Evolutionary conservation across 1,140 invertebrate species (phyloP).

Genomic region (Drosophila biarmipes): DNA sequence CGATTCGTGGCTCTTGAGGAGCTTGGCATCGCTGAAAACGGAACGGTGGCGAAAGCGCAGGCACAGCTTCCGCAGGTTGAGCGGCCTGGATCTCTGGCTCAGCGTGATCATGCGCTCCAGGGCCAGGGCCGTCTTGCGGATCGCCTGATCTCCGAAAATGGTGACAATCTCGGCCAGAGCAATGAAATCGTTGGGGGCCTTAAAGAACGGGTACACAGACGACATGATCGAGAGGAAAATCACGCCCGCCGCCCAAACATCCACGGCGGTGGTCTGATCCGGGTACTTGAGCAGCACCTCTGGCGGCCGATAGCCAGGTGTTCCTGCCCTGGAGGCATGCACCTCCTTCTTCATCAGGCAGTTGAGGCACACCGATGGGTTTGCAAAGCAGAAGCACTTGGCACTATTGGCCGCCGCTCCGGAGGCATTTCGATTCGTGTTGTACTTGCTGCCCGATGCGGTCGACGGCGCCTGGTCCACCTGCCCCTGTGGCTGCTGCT

Average conservation of each 20-base stretch:
- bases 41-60: conserved; percentile 83
- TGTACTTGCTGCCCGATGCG: conserved; percentile 50
- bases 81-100: conserved; percentile 85
- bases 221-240: conserved; percentile 93
- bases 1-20: conserved; percentile 57
- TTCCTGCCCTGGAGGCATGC: conserved; percentile 92
- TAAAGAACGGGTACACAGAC: conserved; percentile 93
- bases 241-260: conserved; percentile 95
- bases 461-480: conserved; percentile 1
- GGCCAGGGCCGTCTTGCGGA: conserved; percentile 88
- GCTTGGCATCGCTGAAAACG: conserved; percentile 63
- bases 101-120: conserved; percentile 87
- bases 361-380: conserved; percentile 87
- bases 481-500: conserved; percentile 9
- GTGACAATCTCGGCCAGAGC: conserved; percentile 93
- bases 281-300: conserved; percentile 93
- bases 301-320: conserved; percentile 94
- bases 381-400: conserved; percentile 88
- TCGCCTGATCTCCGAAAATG: conserved; percentile 90
- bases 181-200: conserved; percentile 91
- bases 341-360: conserved; percentile 87
- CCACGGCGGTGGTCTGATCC: conserved; percentile 92
- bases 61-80: conserved; percentile 86
- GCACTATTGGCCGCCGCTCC: conserved; percentile 9
- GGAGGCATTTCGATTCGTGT: conserved; percentile 50